phyloP scores from a whole-genome alignment of 1,140 invertebrate genomes.

The Aphaenogaster rudis region DNA sequence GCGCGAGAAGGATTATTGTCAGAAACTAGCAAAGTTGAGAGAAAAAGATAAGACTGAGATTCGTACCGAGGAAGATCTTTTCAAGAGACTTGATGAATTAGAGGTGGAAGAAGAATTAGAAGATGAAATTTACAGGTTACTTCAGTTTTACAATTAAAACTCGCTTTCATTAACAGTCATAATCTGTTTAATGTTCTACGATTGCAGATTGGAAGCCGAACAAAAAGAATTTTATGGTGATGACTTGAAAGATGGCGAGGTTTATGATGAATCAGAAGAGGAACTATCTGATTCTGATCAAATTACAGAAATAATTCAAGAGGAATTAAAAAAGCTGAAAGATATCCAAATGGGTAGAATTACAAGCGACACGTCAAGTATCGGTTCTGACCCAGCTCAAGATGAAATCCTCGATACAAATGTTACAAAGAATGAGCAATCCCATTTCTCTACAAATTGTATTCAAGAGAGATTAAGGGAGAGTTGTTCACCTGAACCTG shows the following conservation, averaged over 20 bases:
- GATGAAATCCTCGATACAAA: slow-evolving; percentile 18
- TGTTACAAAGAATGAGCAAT: slow-evolving; percentile 35
- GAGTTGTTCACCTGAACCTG: background rate
- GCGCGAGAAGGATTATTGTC: slow-evolving; percentile 85
- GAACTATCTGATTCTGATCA: slow-evolving; percentile 67
- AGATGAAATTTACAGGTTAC: slow-evolving; percentile 84
- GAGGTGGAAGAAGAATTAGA: slow-evolving; percentile 88
- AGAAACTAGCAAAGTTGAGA: slow-evolving; percentile 84
- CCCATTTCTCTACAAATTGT: slow-evolving; percentile 7
- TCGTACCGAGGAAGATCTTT: slow-evolving; percentile 85
- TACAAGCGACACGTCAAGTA: background rate
- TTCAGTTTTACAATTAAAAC: slow-evolving; percentile 35
- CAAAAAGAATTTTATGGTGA: slow-evolving; percentile 69
- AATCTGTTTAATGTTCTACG: slow-evolving; percentile 11
- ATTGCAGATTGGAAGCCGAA: slow-evolving; percentile 74
- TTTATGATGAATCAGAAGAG: slow-evolving; percentile 72
- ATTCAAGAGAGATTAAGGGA: background rate
- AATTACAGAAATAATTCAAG: slow-evolving; percentile 57
- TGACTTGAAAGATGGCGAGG: slow-evolving; percentile 70
- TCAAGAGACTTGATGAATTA: slow-evolving; percentile 86
- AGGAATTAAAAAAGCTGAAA: slow-evolving; percentile 62
- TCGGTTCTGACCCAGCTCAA: background rate
- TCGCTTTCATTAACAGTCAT: background rate
- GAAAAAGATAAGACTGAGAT: slow-evolving; percentile 77
- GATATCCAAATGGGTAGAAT: slow-evolving; percentile 37